These are phyloP conservation scores for Crepidodera aurea DNA, from an alignment of 2,888 invertebrate species.

Conservation along the genomic window DNA sequence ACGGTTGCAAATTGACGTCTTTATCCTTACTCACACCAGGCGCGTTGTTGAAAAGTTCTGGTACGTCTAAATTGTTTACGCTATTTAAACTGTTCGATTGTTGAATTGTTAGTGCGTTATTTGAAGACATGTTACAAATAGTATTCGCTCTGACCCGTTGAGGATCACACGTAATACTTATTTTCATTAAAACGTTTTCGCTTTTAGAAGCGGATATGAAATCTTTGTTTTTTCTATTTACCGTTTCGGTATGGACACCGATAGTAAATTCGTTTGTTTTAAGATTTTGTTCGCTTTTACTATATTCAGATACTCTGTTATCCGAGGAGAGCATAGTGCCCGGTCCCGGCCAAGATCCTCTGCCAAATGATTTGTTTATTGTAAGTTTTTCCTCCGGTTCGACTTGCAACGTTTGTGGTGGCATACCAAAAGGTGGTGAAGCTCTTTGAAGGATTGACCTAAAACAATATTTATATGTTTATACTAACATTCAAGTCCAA, in stretches of 20 bases:
- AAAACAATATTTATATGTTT: constrained; percentile 1
- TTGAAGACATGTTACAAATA: constrained; percentile 69
- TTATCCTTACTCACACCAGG: constrained; percentile 74
- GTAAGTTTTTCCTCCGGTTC: constrained; percentile 78
- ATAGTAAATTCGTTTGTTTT: constrained; percentile 64
- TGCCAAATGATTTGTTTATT: constrained; percentile 78
- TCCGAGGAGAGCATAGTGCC: constrained; percentile 66
- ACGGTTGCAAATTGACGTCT: constrained; percentile 64
- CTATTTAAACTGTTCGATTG: constrained; percentile 72
- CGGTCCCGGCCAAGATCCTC: constrained; percentile 89
- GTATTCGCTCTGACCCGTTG: constrained; percentile 60
- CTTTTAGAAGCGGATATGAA: constrained; percentile 74
- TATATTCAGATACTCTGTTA: constrained; percentile 69
- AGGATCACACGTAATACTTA: constrained; percentile 37
- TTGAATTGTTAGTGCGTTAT: constrained; percentile 64
- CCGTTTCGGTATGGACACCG: constrained; percentile 58
- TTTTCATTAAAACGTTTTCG: constrained; percentile 72
- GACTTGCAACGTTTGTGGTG: constrained; percentile 64
- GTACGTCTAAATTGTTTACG: constrained; percentile 68
- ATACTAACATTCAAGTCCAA: no score
- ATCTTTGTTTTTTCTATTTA: constrained; percentile 54
- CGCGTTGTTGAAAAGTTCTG: constrained; percentile 70
- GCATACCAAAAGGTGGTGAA: background rate
- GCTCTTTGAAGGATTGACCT: constrained; percentile 12
- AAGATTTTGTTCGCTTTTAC: constrained; percentile 84